Conservation (phyloP, 2,113 vertebrate genomes). For the Sylvia atricapilla region DNA sequence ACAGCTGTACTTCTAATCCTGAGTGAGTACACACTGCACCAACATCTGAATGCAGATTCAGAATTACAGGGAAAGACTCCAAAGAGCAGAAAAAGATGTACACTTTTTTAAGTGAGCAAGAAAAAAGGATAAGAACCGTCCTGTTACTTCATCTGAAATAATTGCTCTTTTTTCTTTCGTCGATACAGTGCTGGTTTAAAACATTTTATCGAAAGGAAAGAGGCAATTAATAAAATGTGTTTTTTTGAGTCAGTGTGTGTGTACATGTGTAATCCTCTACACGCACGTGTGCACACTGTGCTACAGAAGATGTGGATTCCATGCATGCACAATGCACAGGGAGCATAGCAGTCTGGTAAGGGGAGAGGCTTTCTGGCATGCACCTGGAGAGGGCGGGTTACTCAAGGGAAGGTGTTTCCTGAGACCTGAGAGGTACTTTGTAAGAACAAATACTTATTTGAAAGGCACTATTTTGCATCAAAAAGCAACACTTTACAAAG, state of each 20-base stretch:
- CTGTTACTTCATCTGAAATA: not conserved
- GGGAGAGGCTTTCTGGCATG: not conserved
- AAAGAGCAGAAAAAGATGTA: not conserved
- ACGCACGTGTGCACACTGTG: accelerated
- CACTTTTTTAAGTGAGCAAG: not conserved
- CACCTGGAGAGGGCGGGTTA: not conserved
- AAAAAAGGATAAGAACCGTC: not conserved
- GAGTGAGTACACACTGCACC: accelerated
- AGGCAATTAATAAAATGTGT: not conserved
- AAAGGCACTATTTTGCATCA: not conserved
- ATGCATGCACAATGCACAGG: not conserved
- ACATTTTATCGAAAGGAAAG: not conserved
- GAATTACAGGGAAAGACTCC: not conserved
- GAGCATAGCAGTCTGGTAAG: not conserved
- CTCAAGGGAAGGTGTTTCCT: not conserved
- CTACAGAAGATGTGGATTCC: not conserved
- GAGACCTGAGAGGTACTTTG: not conserved
- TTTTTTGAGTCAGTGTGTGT: not conserved
- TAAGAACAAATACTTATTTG: not conserved
- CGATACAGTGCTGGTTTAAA: not conserved
- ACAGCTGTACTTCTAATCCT: not conserved
- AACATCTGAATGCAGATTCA: not conserved
- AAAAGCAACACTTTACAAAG: not conserved
- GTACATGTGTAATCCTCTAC: accelerated
- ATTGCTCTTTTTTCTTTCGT: not conserved